Evolutionary conservation across 2,113 vertebrate genomes (phyloP).

Genomic region (Petrocephalus microphthalmus): DNA sequence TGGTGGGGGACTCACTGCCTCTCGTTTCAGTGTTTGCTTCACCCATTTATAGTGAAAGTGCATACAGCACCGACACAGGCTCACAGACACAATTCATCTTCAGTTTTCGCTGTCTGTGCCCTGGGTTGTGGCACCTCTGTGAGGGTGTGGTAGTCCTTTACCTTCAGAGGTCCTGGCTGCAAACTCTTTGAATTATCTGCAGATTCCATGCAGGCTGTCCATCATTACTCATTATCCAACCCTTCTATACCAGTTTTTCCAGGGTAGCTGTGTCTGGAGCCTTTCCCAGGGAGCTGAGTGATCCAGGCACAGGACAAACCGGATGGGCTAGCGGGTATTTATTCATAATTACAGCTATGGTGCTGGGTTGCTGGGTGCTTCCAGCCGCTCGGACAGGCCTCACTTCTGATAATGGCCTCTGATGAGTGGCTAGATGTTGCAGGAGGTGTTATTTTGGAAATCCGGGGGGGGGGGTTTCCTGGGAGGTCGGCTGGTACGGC

Average conservation of each 20-base stretch:
- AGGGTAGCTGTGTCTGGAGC: neutral
- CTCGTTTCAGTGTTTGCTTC: too few species aligned
- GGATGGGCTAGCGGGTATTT: neutral
- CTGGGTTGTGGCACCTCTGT: neutral
- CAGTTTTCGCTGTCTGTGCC: constrained; percentile 38
- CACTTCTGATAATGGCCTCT: neutral
- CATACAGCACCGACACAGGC: neutral
- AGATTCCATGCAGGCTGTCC: neutral
- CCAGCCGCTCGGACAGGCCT: neutral
- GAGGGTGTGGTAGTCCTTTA: neutral
- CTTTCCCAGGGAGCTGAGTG: neutral
- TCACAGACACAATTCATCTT: constrained; percentile 18
- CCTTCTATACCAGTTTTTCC: neutral
- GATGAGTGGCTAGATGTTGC: neutral
- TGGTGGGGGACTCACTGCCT: too few species aligned
- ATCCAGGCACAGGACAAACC: neutral
- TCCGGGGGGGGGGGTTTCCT: neutral
- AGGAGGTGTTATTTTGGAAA: neutral
- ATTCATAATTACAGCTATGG: neutral
- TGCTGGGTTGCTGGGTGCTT: neutral
- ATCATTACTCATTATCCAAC: neutral
- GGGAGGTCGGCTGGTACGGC: neutral
- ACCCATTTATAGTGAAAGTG: neutral
- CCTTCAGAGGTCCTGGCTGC: neutral
- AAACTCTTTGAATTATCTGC: neutral